phyloP scores from a whole-genome alignment of 2,113 vertebrate species.

The Tichodroma muraria region DNA sequence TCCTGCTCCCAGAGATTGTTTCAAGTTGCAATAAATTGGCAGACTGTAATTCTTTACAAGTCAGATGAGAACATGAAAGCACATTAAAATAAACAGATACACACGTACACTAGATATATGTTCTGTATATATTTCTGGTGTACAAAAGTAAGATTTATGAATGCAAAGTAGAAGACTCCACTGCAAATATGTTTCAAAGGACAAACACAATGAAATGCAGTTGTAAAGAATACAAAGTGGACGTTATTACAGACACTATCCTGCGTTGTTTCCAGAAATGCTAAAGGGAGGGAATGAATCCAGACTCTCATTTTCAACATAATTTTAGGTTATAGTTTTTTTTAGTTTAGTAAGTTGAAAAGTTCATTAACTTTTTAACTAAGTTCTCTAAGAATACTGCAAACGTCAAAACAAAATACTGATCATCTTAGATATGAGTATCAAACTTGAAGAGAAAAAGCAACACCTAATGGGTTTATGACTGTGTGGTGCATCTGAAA shows the following conservation, averaged over 20 bases:
- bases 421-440: neutral
- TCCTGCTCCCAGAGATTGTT: constrained; percentile 28
- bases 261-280: constrained; percentile 19
- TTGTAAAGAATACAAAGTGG: constrained; percentile 63
- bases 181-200: constrained; percentile 63
- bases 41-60: constrained; percentile 56
- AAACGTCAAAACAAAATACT: constrained; percentile 1
- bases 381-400: neutral
- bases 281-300: constrained; percentile 10
- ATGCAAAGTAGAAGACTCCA: constrained; percentile 51
- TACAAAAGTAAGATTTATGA: constrained; percentile 52
- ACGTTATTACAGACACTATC: constrained; percentile 36
- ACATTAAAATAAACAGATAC: constrained; percentile 60
- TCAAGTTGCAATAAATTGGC: constrained; percentile 52
- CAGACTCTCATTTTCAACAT: neutral
- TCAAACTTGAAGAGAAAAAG: neutral
- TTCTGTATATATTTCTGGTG: constrained; percentile 34
- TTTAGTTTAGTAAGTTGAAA: neutral
- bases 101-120: constrained; percentile 38
- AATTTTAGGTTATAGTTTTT: neutral
- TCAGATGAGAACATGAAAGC: constrained; percentile 55
- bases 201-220: constrained; percentile 65
- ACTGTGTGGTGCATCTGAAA: neutral
- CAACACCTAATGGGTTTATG: constrained; percentile 3
- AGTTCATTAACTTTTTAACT: neutral